These are phyloP conservation scores for Pomacea canaliculata DNA, from an alignment of 2,888 invertebrate species.

Conservation along the genomic window DNA sequence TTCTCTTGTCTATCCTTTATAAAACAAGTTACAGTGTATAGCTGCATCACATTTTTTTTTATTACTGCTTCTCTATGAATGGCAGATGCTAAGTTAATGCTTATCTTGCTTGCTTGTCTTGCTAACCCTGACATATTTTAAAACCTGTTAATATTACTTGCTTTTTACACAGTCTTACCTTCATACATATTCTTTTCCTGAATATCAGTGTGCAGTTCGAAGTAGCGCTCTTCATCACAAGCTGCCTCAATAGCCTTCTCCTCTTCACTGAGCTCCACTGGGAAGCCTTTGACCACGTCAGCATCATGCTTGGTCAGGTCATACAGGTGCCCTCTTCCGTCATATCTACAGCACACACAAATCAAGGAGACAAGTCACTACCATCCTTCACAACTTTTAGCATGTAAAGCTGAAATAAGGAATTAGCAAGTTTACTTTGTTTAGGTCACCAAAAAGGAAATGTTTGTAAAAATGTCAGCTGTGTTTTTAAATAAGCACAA, in stretches of 20 bases:
- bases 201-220: constrained; percentile 85
- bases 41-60: too few relatives aligned
- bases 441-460: not conserved
- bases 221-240: constrained; percentile 95
- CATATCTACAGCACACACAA: constrained; percentile 79
- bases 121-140: too few relatives aligned
- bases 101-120: too few relatives aligned
- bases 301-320: constrained; percentile 87
- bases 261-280: constrained; percentile 78
- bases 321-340: constrained; percentile 91
- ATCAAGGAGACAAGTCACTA: constrained; percentile 32
- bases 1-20: too few relatives aligned
- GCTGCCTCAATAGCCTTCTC: constrained; percentile 88
- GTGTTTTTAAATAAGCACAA: too few relatives aligned
- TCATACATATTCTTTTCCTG: constrained; percentile 90
- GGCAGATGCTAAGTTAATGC: too few relatives aligned
- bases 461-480: too few relatives aligned
- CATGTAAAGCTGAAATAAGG: too few relatives aligned
- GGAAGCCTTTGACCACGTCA: constrained; percentile 75
- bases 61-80: too few relatives aligned
- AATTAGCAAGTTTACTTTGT: not conserved
- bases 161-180: constrained; percentile 74
- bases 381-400: not conserved
- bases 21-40: too few relatives aligned
- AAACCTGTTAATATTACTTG: too few relatives aligned